A percentile compares a stretch with the other conserved stretches of the same genome.
Evolutionary conservation across 2,797 vertebrate species (phyloP).

Genomic region (Hafferia zeledoni): DNA sequence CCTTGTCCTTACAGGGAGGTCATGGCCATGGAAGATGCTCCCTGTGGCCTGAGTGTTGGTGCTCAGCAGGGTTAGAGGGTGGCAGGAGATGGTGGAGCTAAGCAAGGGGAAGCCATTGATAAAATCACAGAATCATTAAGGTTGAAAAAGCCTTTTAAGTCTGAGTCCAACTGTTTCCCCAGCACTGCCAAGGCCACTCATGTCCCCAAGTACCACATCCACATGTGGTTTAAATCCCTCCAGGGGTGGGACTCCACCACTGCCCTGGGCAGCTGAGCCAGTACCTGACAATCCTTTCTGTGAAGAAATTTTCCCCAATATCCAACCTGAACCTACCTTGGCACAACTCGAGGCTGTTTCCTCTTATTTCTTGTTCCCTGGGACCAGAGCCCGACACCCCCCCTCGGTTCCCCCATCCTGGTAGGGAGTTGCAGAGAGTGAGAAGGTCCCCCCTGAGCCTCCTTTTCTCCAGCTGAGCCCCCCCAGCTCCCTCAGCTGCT

Average conservation of each 20-base stretch:
- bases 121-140: neutral
- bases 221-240: fast-evolving
- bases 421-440: neutral
- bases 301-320: neutral
- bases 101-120: neutral
- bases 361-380: neutral
- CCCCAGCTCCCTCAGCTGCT: neutral
- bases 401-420: fast-evolving
- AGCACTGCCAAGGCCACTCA: neutral
- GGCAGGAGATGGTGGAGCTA: neutral
- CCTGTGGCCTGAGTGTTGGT: neutral
- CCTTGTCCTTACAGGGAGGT: neutral
- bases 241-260: neutral
- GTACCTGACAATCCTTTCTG: neutral
- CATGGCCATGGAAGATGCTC: neutral
- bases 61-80: neutral
- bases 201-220: neutral
- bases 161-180: neutral
- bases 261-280: neutral
- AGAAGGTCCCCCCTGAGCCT: neutral
- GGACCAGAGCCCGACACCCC: fast-evolving
- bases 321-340: neutral
- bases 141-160: neutral
- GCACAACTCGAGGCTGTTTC: neutral
- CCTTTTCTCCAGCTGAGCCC: neutral